Evolutionary conservation across 2,113 vertebrate genomes (phyloP).

Genomic region (Chrysemys picta): DNA sequence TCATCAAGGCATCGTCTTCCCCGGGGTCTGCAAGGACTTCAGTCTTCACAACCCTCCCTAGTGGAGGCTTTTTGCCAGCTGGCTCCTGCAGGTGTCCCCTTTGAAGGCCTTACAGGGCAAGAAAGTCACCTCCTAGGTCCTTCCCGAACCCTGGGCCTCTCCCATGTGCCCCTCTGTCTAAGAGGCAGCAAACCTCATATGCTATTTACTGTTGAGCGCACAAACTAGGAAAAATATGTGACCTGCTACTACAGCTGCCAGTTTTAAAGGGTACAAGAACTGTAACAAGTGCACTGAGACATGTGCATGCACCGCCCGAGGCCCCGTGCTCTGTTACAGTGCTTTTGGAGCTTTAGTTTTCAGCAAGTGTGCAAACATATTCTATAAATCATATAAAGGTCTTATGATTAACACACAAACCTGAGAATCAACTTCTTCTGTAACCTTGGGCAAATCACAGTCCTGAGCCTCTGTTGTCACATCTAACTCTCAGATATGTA

Average conservation of each 20-base stretch:
- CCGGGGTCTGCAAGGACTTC: background rate
- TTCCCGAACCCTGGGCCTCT: background rate
- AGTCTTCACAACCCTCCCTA: background rate
- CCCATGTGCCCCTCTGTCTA: background rate
- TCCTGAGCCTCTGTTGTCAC: background rate
- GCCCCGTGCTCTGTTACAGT: background rate
- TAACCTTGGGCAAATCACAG: background rate
- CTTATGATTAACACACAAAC: background rate
- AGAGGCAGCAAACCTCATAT: background rate
- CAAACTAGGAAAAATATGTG: background rate
- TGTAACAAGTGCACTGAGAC: background rate
- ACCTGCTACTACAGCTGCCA: background rate
- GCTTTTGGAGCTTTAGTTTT: background rate
- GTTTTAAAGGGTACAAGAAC: background rate
- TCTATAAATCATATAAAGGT: background rate
- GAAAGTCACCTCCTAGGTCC: background rate
- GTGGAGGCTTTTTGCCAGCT: background rate
- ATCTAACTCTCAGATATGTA: background rate
- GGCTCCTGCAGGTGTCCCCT: background rate
- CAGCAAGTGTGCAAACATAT: background rate
- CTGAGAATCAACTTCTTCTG: background rate
- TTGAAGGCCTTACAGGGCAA: background rate
- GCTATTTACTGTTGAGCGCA: background rate
- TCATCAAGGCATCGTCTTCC: background rate
- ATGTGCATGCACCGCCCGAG: fast-evolving